A percentile compares a stretch with the other conserved stretches of the same genome.
These are phyloP conservation scores for Paragorgia papillata DNA, from an alignment of 92 coral and sea anemone genomes.

Conservation along the genomic window DNA sequence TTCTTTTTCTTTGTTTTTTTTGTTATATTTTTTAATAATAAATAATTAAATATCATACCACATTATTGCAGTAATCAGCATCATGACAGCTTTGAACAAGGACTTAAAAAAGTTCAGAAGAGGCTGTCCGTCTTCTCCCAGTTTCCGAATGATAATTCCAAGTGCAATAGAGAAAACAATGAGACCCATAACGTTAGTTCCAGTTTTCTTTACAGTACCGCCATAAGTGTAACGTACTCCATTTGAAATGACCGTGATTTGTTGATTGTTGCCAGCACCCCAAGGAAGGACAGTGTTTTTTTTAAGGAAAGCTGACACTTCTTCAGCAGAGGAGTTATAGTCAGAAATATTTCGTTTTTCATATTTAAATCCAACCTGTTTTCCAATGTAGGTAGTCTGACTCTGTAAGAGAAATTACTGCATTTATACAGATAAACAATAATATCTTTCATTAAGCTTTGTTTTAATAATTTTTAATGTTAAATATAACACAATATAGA, in stretches of 20 bases:
- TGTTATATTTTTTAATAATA: too few species aligned
- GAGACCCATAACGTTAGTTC: conserved; percentile 23
- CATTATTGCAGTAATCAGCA: conserved; percentile 39
- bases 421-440: too few species aligned
- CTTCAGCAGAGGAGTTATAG: conserved; percentile 2
- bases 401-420: too few species aligned
- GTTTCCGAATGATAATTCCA: conserved; percentile 20
- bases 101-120: conserved; percentile 27
- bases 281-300: conserved; percentile 26
- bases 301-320: conserved; percentile 18
- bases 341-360: conserved; percentile 25
- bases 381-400: conserved; percentile 20
- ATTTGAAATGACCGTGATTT: conserved; percentile 6
- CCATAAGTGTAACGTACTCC: conserved; percentile 2
- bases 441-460: too few species aligned
- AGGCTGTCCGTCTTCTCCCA: conserved; percentile 27
- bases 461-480: too few species aligned
- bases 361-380: conserved; percentile 6
- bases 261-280: not conserved
- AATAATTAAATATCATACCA: not conserved
- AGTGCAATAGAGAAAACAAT: conserved; percentile 39
- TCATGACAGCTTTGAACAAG: conserved; percentile 26
- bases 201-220: conserved; percentile 27
- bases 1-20: not conserved
- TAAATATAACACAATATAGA: too few species aligned